Evolutionary conservation across 2,113 vertebrate genomes (phyloP).

Genomic region (Apistogramma diplotaenia): DNA sequence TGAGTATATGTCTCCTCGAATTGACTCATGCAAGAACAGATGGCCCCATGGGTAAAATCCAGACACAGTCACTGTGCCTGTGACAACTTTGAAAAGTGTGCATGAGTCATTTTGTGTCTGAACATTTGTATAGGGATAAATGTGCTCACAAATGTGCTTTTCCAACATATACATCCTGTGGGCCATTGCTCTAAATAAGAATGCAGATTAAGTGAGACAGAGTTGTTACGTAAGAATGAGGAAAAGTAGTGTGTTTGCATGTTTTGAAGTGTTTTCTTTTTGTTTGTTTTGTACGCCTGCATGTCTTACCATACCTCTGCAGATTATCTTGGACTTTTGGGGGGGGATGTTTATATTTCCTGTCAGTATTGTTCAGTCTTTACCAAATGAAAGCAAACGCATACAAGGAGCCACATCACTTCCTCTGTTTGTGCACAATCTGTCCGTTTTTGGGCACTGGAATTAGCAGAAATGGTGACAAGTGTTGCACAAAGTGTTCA

Average conservation of each 20-base stretch:
- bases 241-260: neutral
- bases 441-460: neutral
- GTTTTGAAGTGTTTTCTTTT: neutral
- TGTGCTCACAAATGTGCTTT: conserved; percentile 2
- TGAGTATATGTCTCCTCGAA: conserved; percentile 39
- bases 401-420: neutral
- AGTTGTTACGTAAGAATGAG: neutral
- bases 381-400: neutral
- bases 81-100: conserved; percentile 46
- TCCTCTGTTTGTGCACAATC: neutral
- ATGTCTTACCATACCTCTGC: neutral
- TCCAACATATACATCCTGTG: conserved; percentile 28
- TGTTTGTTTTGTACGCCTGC: neutral
- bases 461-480: conserved; percentile 4
- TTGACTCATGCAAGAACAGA: conserved; percentile 48
- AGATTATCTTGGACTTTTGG: neutral
- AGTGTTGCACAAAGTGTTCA: conserved; percentile 1
- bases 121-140: neutral
- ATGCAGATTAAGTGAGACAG: conserved; percentile 3
- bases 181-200: conserved; percentile 28
- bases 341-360: neutral
- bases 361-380: no score
- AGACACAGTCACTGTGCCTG: conserved; percentile 39
- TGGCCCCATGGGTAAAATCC: conserved; percentile 44
- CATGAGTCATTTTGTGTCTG: conserved; percentile 9